Base-by-base conservation (phyloP, 2,888 invertebrate genomes). In the Callinectes sapidus region DNA sequence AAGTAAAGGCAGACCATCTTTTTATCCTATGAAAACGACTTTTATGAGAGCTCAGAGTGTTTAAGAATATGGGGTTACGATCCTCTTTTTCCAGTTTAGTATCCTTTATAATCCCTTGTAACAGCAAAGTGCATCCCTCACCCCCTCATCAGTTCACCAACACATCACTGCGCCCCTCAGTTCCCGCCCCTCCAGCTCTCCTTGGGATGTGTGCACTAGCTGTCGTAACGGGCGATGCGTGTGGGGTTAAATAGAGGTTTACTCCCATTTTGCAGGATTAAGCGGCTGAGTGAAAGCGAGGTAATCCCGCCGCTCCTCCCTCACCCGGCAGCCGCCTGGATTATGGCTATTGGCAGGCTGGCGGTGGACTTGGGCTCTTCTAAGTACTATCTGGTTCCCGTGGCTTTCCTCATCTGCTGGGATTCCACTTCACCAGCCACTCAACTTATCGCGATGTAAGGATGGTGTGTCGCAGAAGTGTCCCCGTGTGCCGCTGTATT, bases 231-330 rank as follows among this genome's bases (percentile, higher is more conserved):
- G 81, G 32, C 16, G 81, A 32, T 81, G 35, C 81, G 35, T 81
- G 35, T 35, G 81, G 81, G 35, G 32, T 35, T 81, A 32, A 81
- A 81, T 81, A 35, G 81, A 81, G 81, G 81, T 81, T 81, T 81
- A 35, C 35, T 81, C 6, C 16, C 32, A 35, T 81, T 5, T 81
- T 81, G 35, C 81, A 81, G 81, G 81, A 81, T 81, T 81, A 81
- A 81, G 23, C 35, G 81, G 32, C 32, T 32, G 81, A 35, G 81
- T 35, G 81, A 81, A 16, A 81, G 81, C 32, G 35, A 81, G 81
- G 81, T n/a, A 81, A n/a, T 35, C 81, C 32, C 32, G 32, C 35
- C 35, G 14, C 35, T 81, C 81, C 81, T 35, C 81, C 81, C 32
- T 32, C 32, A 32, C 81, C 81, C 35, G 1, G 32, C 81, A 35